These are phyloP conservation scores for Calidris pugnax DNA, from an alignment of 2,113 vertebrate genomes.

Conservation along the genomic window DNA sequence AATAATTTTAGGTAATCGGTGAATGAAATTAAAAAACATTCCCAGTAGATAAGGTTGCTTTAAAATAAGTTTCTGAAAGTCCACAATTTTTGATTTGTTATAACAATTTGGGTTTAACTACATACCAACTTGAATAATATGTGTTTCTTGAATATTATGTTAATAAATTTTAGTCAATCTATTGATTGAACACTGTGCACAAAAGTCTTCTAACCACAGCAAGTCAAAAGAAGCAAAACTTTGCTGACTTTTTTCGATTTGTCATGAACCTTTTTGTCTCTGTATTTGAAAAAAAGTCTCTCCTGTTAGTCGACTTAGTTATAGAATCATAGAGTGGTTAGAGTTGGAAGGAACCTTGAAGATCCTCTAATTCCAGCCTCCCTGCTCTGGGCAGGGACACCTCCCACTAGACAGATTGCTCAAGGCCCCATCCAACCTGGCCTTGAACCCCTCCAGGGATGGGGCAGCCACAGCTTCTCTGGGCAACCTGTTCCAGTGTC, in stretches of 20 bases:
- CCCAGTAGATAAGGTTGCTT: neutral
- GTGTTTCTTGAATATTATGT: neutral
- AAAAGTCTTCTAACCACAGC: neutral
- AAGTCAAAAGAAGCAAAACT: neutral
- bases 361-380: neutral
- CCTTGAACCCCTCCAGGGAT: neutral
- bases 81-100: neutral
- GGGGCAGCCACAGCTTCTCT: neutral
- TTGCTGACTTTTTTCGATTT: neutral
- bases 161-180: neutral
- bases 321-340: neutral
- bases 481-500: too few species aligned
- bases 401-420: too few species aligned
- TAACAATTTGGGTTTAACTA: neutral
- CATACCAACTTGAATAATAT: neutral
- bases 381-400: too few species aligned
- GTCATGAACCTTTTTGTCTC: neutral
- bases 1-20: neutral
- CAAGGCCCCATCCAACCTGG: neutral
- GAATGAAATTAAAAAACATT: neutral
- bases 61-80: neutral
- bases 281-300: neutral
- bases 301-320: rapidly evolving
- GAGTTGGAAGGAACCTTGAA: neutral
- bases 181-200: neutral